Conservation (phyloP, 2,888 invertebrate genomes). For the Orthosia incerta region DNA sequence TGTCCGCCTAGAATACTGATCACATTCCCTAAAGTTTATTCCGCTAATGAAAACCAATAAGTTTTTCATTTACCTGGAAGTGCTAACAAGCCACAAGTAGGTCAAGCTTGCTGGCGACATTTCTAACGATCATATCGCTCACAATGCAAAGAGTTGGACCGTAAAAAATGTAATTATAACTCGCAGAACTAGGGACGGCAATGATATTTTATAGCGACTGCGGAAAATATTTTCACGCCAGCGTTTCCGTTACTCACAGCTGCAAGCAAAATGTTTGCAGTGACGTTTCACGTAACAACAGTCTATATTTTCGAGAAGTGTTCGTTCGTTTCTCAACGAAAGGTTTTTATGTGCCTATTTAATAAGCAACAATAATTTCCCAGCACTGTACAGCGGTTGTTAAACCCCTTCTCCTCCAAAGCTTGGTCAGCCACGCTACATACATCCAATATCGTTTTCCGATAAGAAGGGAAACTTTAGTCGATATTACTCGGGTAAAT, state of each 20-base stretch:
- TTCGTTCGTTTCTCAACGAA: slow-evolving; percentile 23
- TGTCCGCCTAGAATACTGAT: slow-evolving; percentile 74
- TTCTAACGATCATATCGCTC: slow-evolving; percentile 68
- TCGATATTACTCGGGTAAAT: slow-evolving; percentile 80
- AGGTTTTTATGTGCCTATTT: slow-evolving; percentile 39
- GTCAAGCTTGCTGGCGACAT: slow-evolving; percentile 68
- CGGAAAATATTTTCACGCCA: slow-evolving; percentile 62
- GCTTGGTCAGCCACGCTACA: slow-evolving; percentile 66
- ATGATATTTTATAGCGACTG: slow-evolving; percentile 55
- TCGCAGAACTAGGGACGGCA: slow-evolving; percentile 40
- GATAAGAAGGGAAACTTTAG: slow-evolving; percentile 81
- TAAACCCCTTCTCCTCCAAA: slow-evolving; percentile 37
- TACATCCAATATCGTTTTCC: slow-evolving; percentile 84
- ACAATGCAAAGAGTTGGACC: slow-evolving; percentile 65
- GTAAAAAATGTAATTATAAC: slow-evolving; percentile 69
- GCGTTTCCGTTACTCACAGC: slow-evolving; percentile 50
- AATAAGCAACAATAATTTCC: slow-evolving; percentile 44
- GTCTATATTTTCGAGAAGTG: slow-evolving; percentile 35
- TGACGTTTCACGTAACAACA: slow-evolving; percentile 35
- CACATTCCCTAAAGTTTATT: slow-evolving; percentile 61
- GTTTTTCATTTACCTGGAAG: slow-evolving; percentile 67
- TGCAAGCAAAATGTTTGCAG: slow-evolving; percentile 49
- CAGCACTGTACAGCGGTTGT: slow-evolving; percentile 16
- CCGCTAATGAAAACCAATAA: slow-evolving; percentile 57
- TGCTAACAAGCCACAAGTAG: slow-evolving; percentile 67